These are phyloP conservation scores for Radopholus similis DNA, from an alignment of 1,140 invertebrate species.

Conservation along the genomic window DNA sequence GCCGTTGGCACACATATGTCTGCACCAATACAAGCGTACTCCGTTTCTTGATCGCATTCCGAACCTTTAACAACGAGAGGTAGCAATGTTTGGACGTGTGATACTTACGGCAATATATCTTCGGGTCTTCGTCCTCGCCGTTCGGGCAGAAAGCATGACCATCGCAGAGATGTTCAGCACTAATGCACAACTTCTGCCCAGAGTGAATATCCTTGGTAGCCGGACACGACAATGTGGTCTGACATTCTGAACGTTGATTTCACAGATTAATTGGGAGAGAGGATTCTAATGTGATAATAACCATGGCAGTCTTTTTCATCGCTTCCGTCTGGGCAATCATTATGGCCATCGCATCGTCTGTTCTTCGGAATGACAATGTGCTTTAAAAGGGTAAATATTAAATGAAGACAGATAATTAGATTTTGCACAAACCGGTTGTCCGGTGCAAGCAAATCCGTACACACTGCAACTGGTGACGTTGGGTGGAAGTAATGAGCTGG, in stretches of 20 bases:
- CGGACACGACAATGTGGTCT: conserved; percentile 41
- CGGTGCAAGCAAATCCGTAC: conserved; percentile 38
- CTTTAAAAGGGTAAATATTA: background rate
- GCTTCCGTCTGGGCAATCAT: conserved; percentile 32
- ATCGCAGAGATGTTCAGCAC: conserved; percentile 34
- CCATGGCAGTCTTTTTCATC: conserved; percentile 39
- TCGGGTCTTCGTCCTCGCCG: conserved; percentile 27
- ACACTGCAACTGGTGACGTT: conserved; percentile 35
- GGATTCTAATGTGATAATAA: conserved; percentile 15
- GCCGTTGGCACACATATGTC: conserved; percentile 32
- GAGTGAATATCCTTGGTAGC: background rate
- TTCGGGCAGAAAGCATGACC: conserved; percentile 29
- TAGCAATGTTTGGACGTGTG: background rate
- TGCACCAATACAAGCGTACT: conserved; percentile 23
- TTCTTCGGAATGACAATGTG: conserved; percentile 32
- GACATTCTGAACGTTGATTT: conserved; percentile 12
- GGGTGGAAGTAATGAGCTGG: conserved; percentile 16
- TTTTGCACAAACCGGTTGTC: conserved; percentile 29
- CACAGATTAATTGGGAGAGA: no score
- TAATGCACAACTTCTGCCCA: conserved; percentile 17
- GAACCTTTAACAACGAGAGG: background rate
- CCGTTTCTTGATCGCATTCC: conserved; percentile 8
- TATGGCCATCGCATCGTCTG: conserved; percentile 36
- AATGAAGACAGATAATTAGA: background rate
- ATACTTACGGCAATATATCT: conserved; percentile 36